Percentiles rank a stretch among this genome's conserved stretches.
Evolutionary conservation across 2,797 vertebrate species (phyloP).

Genomic region (Melanotaenia trifasciata): DNA sequence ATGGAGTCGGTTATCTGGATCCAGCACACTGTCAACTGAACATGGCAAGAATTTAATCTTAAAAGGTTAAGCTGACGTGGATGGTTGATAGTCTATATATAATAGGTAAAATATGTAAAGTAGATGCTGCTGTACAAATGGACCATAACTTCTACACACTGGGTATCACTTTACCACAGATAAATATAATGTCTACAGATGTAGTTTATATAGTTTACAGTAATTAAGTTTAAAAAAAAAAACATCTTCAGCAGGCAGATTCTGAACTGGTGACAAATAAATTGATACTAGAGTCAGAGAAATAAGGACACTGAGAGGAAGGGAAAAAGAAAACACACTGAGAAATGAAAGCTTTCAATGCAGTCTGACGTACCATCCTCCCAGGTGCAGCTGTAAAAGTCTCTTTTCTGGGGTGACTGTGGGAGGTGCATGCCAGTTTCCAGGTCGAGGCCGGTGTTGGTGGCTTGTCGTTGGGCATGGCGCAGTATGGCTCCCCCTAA

Average conservation of each 20-base stretch:
- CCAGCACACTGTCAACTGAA: conserved; percentile 93
- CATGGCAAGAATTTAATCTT: background rate
- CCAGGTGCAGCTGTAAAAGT: conserved; percentile 95
- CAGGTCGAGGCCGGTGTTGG: conserved; percentile 91
- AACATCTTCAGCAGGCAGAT: background rate
- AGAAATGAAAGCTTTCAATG: background rate
- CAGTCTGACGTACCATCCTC: conserved; percentile 90
- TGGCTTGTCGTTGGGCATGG: conserved; percentile 92
- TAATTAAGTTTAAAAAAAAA: background rate
- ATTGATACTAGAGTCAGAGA: conserved; percentile 2
- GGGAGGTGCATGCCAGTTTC: conserved; percentile 91
- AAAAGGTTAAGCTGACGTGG: background rate
- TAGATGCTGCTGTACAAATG: background rate
- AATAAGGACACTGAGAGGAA: background rate
- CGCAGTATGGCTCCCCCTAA: conserved; percentile 92
- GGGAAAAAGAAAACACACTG: background rate
- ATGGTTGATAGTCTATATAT: background rate
- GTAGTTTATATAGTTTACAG: background rate
- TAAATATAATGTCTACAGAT: background rate
- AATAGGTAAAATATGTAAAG: background rate
- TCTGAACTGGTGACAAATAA: background rate
- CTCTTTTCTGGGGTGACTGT: conserved; percentile 88
- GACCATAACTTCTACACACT: background rate
- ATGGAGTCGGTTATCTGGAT: conserved; percentile 92
- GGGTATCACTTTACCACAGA: background rate